These are phyloP conservation scores for Drosophila triauraria DNA, from an alignment of 1,140 invertebrate species.

Conservation along the genomic window DNA sequence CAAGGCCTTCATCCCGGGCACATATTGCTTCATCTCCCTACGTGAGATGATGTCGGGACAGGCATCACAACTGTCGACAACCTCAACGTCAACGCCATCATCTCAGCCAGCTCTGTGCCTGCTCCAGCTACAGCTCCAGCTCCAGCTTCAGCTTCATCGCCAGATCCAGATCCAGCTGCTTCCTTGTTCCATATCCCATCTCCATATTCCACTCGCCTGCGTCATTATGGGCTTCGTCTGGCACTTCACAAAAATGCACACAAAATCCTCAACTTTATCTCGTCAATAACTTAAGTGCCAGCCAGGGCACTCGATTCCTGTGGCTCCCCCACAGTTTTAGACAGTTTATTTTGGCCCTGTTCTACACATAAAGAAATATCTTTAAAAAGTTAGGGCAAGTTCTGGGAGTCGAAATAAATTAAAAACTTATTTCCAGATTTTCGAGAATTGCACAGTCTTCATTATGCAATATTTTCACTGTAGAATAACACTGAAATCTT, in stretches of 20 bases:
- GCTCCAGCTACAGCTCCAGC: constrained; percentile 25
- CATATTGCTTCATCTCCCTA: constrained; percentile 57
- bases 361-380: constrained; percentile 14
- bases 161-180: constrained; percentile 6
- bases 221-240: constrained; percentile 75
- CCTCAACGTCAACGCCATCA: constrained; percentile 54
- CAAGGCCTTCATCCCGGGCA: constrained; percentile 20
- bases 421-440: not conserved
- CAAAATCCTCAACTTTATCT: constrained; percentile 83
- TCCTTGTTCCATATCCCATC: constrained; percentile 16
- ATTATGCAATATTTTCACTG: too few species aligned
- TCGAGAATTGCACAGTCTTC: too few species aligned
- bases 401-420: not conserved
- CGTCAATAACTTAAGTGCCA: constrained; percentile 78
- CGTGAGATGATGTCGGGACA: constrained; percentile 37
- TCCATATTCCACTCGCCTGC: constrained; percentile 40
- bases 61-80: constrained; percentile 55
- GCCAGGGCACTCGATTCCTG: constrained; percentile 28
- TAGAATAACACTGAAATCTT: too few species aligned
- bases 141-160: not conserved
- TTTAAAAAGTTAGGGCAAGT: accelerated
- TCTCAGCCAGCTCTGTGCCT: constrained; percentile 36
- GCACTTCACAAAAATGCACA: constrained; percentile 82
- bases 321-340: constrained; percentile 19
- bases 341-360: constrained; percentile 21